phyloP scores from a whole-genome alignment of 2,888 invertebrate genomes.

The Doris montereyensis region DNA sequence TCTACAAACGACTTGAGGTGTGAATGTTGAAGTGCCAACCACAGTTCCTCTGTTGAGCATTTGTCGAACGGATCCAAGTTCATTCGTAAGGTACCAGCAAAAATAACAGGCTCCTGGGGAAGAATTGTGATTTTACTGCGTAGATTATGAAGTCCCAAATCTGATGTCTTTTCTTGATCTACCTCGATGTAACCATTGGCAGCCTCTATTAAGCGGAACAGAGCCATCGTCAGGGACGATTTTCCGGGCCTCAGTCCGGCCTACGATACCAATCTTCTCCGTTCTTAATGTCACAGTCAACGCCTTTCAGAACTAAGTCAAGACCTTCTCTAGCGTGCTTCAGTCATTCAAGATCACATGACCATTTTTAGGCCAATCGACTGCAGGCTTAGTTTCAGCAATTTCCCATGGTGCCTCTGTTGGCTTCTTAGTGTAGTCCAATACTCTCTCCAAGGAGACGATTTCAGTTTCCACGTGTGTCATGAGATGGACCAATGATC shows the following conservation, averaged over 20 bases:
- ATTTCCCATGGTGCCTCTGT: constrained; percentile 32
- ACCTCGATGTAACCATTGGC: constrained; percentile 83
- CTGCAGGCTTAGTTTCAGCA: not conserved
- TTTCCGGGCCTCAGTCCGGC: constrained; percentile 73
- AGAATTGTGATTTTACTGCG: constrained; percentile 89
- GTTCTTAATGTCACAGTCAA: constrained; percentile 5
- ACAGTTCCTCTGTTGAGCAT: constrained; percentile 86
- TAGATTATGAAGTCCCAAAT: constrained; percentile 83
- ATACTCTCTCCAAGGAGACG: constrained; percentile 30
- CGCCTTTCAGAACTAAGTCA: constrained; percentile 27
- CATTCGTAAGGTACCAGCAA: constrained; percentile 90
- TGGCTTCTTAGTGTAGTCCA: constrained; percentile 27
- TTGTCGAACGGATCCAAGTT: constrained; percentile 92
- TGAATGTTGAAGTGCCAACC: constrained; percentile 90
- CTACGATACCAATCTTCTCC: constrained; percentile 77
- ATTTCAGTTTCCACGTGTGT: constrained; percentile 18
- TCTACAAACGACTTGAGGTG: constrained; percentile 89
- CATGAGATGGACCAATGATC: not conserved
- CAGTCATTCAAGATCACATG: constrained; percentile 17
- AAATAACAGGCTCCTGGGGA: constrained; percentile 95
- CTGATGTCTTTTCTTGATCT: constrained; percentile 78
- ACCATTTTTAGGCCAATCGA: constrained; percentile 28
- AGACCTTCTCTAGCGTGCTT: constrained; percentile 33
- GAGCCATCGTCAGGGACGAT: constrained; percentile 80
- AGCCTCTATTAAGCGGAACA: constrained; percentile 85